Percentiles rank a stretch among this genome's conserved stretches.
Conservation (phyloP, 2,797 vertebrate species). For the Percopsis omiscomaycus region DNA sequence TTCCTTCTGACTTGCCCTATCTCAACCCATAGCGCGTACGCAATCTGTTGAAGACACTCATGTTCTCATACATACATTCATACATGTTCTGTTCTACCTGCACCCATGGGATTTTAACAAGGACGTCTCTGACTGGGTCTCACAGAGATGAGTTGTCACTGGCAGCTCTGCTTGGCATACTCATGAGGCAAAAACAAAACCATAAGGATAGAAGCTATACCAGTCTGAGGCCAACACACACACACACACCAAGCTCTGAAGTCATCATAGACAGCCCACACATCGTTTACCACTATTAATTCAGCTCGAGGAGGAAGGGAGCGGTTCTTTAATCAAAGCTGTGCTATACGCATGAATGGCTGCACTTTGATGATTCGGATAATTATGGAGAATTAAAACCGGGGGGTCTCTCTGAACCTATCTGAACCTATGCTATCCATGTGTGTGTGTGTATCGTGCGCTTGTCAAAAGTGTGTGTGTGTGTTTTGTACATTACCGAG, state of each 20-base stretch:
- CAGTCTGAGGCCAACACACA: background rate
- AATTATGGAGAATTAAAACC: constrained; percentile 50
- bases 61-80: too few species aligned
- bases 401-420: constrained; percentile 16
- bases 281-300: constrained; percentile 54
- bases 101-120: constrained; percentile 3
- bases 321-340: constrained; percentile 71
- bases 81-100: too few species aligned
- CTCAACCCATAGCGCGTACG: too few species aligned
- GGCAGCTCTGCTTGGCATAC: constrained; percentile 14
- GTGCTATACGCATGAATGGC: constrained; percentile 63
- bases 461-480: constrained; percentile 10
- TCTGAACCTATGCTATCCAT: constrained; percentile 56
- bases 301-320: constrained; percentile 47
- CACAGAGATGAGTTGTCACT: constrained; percentile 38
- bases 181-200: constrained; percentile 21
- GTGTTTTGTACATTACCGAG: background rate
- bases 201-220: constrained; percentile 8
- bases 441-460: constrained; percentile 33
- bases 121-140: constrained; percentile 43
- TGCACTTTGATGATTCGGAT: constrained; percentile 56
- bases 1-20: too few species aligned
- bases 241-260: constrained; percentile 8
- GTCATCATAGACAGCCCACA: constrained; percentile 30
- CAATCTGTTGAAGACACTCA: too few species aligned